Evolutionary conservation across 2,113 vertebrate species (phyloP).

Genomic region (Circaetus gallicus): DNA sequence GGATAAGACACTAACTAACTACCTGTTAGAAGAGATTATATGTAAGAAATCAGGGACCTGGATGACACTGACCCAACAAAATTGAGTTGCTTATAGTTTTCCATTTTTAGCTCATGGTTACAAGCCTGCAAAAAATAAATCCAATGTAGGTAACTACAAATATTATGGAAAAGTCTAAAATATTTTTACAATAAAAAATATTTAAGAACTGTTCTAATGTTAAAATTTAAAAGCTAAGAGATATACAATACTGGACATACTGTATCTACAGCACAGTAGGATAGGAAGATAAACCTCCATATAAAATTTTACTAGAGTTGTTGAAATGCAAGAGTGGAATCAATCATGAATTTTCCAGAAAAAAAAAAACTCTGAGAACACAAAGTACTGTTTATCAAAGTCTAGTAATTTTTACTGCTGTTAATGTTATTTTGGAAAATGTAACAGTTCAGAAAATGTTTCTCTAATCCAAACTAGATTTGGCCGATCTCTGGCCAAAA

Average conservation of each 20-base stretch:
- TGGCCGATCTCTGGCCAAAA: background rate
- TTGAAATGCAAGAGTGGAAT: fast-evolving
- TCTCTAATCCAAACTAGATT: background rate
- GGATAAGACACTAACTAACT: background rate
- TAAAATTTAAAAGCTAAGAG: background rate
- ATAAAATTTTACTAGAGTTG: background rate
- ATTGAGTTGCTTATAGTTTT: background rate
- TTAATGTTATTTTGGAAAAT: background rate
- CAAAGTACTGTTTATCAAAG: background rate
- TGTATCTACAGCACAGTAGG: background rate
- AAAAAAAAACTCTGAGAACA: background rate
- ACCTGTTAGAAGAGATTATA: background rate
- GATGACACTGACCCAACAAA: background rate
- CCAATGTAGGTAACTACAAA: background rate
- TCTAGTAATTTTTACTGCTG: background rate
- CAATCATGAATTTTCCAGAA: background rate
- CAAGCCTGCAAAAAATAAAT: background rate
- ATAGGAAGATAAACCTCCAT: background rate
- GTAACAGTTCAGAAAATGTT: fast-evolving
- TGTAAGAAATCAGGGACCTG: background rate
- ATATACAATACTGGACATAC: background rate
- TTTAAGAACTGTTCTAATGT: background rate
- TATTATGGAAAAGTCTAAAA: background rate
- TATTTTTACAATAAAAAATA: background rate
- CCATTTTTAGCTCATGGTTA: background rate